Evolutionary conservation across 2,797 vertebrate genomes (phyloP).

Genomic region (Epinephelus coioides): DNA sequence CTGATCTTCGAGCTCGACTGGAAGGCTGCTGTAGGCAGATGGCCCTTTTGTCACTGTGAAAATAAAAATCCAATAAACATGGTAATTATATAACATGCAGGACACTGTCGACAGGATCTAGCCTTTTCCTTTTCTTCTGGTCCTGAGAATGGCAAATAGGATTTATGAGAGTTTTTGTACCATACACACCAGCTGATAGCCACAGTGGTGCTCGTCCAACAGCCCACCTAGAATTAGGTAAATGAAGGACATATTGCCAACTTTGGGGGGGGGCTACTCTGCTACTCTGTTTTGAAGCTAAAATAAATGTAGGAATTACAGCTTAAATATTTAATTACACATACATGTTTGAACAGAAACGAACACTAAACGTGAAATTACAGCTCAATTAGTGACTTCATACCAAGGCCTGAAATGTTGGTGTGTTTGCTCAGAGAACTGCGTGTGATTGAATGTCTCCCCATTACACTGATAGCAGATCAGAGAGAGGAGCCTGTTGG

Average conservation of each 20-base stretch:
- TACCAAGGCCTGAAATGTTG: conserved; percentile 27
- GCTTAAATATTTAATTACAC: not conserved
- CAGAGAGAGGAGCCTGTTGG: conserved; percentile 79
- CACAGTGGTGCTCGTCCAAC: conserved; percentile 33
- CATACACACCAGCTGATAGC: conserved; percentile 55
- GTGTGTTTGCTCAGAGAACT: conserved; percentile 50
- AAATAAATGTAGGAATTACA: not conserved
- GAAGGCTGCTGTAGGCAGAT: conserved; percentile 85
- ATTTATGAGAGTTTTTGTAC: conserved; percentile 67
- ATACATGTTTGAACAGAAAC: not conserved
- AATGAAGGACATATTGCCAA: not conserved
- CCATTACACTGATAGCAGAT: conserved; percentile 84
- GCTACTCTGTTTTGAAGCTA: not conserved
- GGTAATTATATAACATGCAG: conserved; percentile 88
- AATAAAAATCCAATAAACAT: conserved; percentile 93
- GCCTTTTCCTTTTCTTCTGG: conserved; percentile 67
- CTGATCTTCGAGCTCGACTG: conserved; percentile 77
- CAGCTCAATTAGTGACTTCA: conserved; percentile 9
- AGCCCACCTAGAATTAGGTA: conserved; percentile 57
- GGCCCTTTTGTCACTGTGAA: conserved; percentile 85
- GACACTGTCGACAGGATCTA: conserved; percentile 77
- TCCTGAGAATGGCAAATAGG: conserved; percentile 80
- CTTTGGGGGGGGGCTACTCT: not conserved
- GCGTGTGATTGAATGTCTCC: conserved; percentile 82
- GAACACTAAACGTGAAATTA: conserved; percentile 11